Evolutionary conservation across 2,888 invertebrate species (phyloP).

Genomic region (Tuberolachnus salignus): DNA sequence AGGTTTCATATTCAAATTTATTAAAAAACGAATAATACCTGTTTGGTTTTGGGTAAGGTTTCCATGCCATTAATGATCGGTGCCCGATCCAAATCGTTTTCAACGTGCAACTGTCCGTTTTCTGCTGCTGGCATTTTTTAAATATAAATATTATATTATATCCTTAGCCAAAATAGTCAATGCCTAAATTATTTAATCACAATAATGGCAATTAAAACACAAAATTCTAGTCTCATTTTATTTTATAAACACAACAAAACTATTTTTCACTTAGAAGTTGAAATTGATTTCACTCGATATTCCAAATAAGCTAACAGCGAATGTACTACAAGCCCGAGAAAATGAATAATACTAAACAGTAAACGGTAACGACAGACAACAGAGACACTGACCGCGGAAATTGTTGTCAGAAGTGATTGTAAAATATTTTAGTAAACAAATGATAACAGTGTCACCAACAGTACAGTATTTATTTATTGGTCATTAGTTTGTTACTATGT

Average conservation of each 20-base stretch:
- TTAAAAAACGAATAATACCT: slow-evolving; percentile 17
- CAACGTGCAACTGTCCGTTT: slow-evolving; percentile 57
- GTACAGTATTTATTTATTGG: neutral
- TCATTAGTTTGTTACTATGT: neutral
- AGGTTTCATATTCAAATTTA: no score
- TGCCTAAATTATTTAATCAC: neutral
- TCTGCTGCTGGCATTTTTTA: slow-evolving; percentile 59
- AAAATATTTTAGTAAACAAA: slow-evolving; percentile 49
- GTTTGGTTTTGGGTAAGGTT: slow-evolving; percentile 60
- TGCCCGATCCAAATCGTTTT: slow-evolving; percentile 64
- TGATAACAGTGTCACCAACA: slow-evolving; percentile 10
- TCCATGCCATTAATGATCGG: slow-evolving; percentile 70
- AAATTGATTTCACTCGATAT: neutral
- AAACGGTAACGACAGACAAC: neutral
- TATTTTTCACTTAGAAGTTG: neutral
- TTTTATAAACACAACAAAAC: neutral
- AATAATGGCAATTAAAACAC: neutral
- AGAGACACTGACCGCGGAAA: slow-evolving; percentile 44
- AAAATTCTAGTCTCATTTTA: neutral
- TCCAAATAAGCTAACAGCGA: neutral
- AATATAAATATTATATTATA: neutral
- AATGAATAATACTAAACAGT: neutral
- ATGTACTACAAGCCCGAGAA: neutral
- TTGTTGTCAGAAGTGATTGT: neutral
- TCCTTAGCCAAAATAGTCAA: neutral